Conservation (phyloP, 2,113 vertebrate genomes). For the Pedetes capensis region DNA sequence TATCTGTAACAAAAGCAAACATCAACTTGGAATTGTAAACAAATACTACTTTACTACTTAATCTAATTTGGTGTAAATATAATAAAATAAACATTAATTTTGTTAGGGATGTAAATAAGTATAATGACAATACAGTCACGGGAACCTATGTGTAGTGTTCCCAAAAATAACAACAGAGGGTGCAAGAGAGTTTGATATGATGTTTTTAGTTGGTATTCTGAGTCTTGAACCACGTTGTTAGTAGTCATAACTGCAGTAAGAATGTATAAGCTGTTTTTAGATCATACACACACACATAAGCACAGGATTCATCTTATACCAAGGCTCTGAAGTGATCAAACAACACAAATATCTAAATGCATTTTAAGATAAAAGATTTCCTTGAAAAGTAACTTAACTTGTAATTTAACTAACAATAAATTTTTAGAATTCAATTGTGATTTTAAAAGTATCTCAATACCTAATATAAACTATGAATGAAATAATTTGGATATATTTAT, state of each 20-base stretch:
- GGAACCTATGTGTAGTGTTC: slow-evolving; percentile 21
- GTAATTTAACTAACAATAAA: slow-evolving; percentile 26
- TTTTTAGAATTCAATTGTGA: slow-evolving; percentile 16
- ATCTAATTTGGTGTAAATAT: slow-evolving; percentile 7
- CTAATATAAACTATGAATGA: slow-evolving; percentile 16
- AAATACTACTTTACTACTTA: neutral
- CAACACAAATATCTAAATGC: slow-evolving; percentile 56
- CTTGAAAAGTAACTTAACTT: slow-evolving; percentile 20
- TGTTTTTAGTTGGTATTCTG: neutral
- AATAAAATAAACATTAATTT: slow-evolving; percentile 47
- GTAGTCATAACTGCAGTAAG: neutral
- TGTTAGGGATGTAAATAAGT: neutral
- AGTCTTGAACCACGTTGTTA: slow-evolving; percentile 18
- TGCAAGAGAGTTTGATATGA: slow-evolving; percentile 82
- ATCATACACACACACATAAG: neutral
- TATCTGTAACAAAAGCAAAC: neutral
- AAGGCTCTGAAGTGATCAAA: slow-evolving; percentile 75
- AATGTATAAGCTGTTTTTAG: neutral
- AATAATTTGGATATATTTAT: neutral
- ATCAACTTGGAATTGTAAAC: neutral
- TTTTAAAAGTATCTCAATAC: slow-evolving; percentile 38
- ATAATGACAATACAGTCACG: neutral
- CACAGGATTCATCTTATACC: slow-evolving; percentile 69
- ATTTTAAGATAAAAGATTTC: neutral
- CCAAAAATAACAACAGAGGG: slow-evolving; percentile 82